phyloP scores from a whole-genome alignment of 1,140 invertebrate genomes.

The Streblospio benedicti region DNA sequence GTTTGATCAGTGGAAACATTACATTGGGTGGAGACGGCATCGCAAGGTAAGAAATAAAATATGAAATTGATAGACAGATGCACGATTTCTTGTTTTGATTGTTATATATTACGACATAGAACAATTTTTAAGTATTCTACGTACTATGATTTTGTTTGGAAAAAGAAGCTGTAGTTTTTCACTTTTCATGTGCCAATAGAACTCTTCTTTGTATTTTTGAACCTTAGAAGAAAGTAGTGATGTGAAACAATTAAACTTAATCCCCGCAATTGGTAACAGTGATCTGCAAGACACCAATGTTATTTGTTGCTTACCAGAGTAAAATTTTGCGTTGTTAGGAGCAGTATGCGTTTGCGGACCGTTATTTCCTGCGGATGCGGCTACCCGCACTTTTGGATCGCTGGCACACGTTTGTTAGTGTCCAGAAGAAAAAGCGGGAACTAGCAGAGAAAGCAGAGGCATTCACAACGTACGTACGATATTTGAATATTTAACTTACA shows the following conservation, averaged over 20 bases:
- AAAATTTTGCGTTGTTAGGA: too few relatives aligned
- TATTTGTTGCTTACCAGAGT: too few relatives aligned
- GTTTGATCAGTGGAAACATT: conserved; percentile 17
- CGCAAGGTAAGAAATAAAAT: conserved; percentile 21
- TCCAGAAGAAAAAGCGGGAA: conserved; percentile 28
- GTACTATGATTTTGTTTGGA: too few relatives aligned
- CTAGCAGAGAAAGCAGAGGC: conserved; percentile 22
- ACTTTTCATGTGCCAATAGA: too few relatives aligned
- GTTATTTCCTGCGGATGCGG: conserved; percentile 26
- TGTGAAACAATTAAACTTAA: too few relatives aligned
- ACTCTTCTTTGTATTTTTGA: too few relatives aligned
- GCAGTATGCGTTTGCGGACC: conserved; percentile 32
- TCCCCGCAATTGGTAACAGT: too few relatives aligned
- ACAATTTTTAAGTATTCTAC: too few relatives aligned
- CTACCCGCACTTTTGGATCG: conserved; percentile 29
- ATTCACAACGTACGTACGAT: conserved; percentile 27
- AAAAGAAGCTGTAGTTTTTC: too few relatives aligned
- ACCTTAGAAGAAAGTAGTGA: too few relatives aligned
- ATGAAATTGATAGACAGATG: neutral
- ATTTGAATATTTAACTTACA: neutral
- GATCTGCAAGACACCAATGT: too few relatives aligned
- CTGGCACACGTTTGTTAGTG: conserved; percentile 28
- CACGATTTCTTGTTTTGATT: conserved; percentile 1
- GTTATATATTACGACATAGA: too few relatives aligned
- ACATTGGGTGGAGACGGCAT: conserved; percentile 24